Base-by-base conservation (phyloP, 1,140 invertebrate genomes). In the Rhagoletis zephyria region DNA sequence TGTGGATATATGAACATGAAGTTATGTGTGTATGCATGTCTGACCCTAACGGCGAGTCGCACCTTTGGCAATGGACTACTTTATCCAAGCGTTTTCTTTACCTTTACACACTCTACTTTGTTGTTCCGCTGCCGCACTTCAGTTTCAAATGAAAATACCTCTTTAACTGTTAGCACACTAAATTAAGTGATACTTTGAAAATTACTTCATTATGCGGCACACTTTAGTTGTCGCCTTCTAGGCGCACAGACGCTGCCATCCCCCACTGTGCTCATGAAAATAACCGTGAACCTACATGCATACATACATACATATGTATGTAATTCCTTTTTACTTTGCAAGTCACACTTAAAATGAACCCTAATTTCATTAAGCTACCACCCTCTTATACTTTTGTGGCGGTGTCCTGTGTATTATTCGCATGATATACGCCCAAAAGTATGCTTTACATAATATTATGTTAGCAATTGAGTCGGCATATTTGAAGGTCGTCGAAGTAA, bases 101-200 rank as follows among this genome's bases (percentile, higher is more conserved):
- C 40, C 51, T 56, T 56, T 16, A 12, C 30, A 1, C 45, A 70
- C 40, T 42, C 6, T 70, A 9, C 3, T 70, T 70, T 45, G 42
- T 45, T 14, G 16, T 30, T 12, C 40, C 67, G 67, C 16, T 40
- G n/a, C 3, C 48, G 0, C 48, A 3, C 48, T 40, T 30, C 48
- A n/a, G 42, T n/a, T 77, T 45, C 51, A 16, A 14, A 56, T 10
- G 48, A 51, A 81, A n/a, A 16, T 30, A 56, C 19, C 48, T 81
- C 74, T 56, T 81, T 81, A 81, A 56, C 51, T 56, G 74, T 51
- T n/a, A 56, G 56, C 74, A 81, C 74, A 81, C 48, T 56, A 81
- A 81, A 56, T 81, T 81, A 81, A 81, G 74, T 81, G 48, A 81
- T 56, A 81, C 74, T 81, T 81, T 81, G 45, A 81, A 56, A 81